These are phyloP conservation scores for Coelogynopora nodosa DNA, from an alignment of 2,888 invertebrate species.

Conservation along the genomic window DNA sequence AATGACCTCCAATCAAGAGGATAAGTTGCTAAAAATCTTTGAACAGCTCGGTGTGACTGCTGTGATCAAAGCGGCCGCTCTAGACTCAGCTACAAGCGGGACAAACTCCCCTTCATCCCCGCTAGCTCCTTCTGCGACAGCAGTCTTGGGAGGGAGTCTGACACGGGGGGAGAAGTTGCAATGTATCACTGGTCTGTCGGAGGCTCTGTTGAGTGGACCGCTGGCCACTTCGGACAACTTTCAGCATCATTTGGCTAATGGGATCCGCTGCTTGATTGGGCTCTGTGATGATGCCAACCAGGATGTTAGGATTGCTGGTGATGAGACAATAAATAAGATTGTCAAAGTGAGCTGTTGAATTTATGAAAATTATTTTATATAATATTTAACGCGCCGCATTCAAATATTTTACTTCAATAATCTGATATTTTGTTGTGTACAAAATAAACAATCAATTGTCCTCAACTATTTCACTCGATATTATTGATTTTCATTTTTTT, in stretches of 20 bases:
- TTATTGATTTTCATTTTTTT: too few relatives aligned
- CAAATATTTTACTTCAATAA: too few relatives aligned
- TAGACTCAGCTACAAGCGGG: not conserved
- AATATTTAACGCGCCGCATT: not conserved
- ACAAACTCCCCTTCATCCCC: not conserved
- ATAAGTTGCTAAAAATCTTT: conserved; percentile 15
- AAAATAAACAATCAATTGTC: too few relatives aligned
- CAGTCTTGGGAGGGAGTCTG: not conserved
- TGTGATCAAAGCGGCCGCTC: not conserved
- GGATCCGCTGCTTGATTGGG: conserved; percentile 36
- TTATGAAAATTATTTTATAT: conserved; percentile 55
- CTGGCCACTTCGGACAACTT: conserved; percentile 24
- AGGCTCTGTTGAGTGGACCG: not conserved
- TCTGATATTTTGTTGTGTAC: too few relatives aligned
- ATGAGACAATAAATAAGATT: conserved; percentile 76
- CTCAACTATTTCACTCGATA: too few relatives aligned
- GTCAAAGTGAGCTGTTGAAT: conserved; percentile 67
- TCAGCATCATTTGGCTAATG: conserved; percentile 14
- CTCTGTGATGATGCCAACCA: conserved; percentile 72
- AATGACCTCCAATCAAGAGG: not conserved
- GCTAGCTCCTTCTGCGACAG: not conserved
- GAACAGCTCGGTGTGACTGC: not conserved
- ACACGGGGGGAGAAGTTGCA: conserved; percentile 8
- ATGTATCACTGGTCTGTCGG: not conserved
- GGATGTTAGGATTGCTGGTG: conserved; percentile 75